Percentiles rank a stretch among this genome's conserved stretches.
Evolutionary conservation across 2,113 vertebrate genomes (phyloP).

Genomic region (Dromaius novaehollandiae): DNA sequence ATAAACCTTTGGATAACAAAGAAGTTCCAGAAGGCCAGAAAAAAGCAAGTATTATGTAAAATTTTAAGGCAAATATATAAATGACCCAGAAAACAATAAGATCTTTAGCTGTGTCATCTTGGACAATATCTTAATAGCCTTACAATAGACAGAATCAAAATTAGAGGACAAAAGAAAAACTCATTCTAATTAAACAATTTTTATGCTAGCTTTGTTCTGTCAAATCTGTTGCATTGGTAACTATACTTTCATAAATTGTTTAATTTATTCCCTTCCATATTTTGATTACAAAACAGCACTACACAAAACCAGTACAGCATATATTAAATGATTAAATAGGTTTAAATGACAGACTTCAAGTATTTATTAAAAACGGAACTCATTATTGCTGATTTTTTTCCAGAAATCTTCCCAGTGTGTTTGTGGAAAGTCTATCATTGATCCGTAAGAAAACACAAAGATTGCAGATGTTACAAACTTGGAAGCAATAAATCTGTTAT

Average conservation of each 20-base stretch:
- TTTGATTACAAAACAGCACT: constrained; percentile 37
- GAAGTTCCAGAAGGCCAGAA: not conserved
- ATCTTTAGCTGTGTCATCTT: not conserved
- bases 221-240: constrained; percentile 2
- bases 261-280: constrained; percentile 10
- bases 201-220: constrained; percentile 10
- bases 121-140: not conserved
- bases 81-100: not conserved
- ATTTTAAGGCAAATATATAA: not conserved
- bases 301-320: not conserved
- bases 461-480: not conserved
- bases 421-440: not conserved
- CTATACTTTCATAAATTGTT: not conserved
- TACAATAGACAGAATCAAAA: not conserved
- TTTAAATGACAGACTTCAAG: constrained; percentile 17
- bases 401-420: not conserved
- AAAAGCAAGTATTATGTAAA: not conserved
- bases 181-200: constrained; percentile 6
- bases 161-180: constrained; percentile 11
- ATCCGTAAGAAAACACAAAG: not conserved
- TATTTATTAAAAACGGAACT: not conserved
- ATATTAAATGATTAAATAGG: not conserved
- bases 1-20: not conserved
- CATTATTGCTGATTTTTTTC: not conserved
- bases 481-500: not conserved